phyloP scores from a whole-genome alignment of 2,888 invertebrate species.

The Drosophila picticornis region DNA sequence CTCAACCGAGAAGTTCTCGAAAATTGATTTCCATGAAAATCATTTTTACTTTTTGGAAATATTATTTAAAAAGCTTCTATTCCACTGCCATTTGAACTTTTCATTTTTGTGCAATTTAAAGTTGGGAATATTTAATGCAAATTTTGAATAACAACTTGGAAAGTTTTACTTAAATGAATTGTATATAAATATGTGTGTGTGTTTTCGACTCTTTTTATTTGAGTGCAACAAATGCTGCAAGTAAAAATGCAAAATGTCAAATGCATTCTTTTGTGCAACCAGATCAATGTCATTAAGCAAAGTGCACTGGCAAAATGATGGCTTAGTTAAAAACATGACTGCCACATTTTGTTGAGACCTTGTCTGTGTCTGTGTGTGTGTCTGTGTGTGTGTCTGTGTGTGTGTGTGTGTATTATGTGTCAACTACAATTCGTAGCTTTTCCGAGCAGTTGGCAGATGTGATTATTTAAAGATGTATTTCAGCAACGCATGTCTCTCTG shows the following conservation, averaged over 20 bases:
- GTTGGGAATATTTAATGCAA: too few relatives aligned
- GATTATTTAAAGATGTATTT: conserved; percentile 18
- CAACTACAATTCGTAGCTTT: neutral
- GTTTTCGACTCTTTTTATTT: neutral
- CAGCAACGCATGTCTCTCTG: conserved; percentile 30
- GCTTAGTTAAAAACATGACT: conserved; percentile 10
- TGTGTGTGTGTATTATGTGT: conserved; percentile 5
- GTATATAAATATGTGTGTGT: too few relatives aligned
- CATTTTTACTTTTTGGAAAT: too few relatives aligned
- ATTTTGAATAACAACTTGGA: too few relatives aligned
- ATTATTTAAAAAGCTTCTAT: too few relatives aligned
- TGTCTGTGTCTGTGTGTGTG: neutral
- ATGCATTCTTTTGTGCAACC: conserved; percentile 1
- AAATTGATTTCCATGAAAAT: neutral
- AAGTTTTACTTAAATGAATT: too few relatives aligned
- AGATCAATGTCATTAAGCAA: conserved; percentile 14
- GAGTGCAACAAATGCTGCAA: neutral
- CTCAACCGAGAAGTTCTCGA: neutral
- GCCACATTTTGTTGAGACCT: neutral
- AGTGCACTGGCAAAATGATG: neutral
- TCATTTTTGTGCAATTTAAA: too few relatives aligned
- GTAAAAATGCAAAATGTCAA: neutral
- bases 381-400: neutral
- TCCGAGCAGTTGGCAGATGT: conserved; percentile 2
- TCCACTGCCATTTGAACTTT: too few relatives aligned